These are phyloP conservation scores for Parnassius apollo DNA, from an alignment of 2,888 invertebrate genomes.

Conservation along the genomic window DNA sequence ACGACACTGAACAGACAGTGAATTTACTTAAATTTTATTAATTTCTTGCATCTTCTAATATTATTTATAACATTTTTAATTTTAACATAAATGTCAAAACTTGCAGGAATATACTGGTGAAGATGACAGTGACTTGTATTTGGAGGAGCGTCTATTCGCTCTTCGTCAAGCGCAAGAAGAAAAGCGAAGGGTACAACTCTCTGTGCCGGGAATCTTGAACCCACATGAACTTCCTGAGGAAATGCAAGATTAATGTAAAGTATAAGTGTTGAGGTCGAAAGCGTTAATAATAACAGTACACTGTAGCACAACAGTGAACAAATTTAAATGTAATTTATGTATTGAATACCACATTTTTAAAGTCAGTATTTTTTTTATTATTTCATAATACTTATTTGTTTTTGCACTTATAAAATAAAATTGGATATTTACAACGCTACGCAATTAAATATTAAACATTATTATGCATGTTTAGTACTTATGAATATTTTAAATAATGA, in stretches of 20 bases:
- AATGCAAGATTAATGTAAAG: conserved; percentile 89
- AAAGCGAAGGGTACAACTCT: conserved; percentile 94
- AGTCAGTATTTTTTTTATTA: conserved; percentile 17
- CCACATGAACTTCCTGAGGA: conserved; percentile 97
- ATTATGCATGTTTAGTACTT: background rate
- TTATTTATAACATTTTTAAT: no score
- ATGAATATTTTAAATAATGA: background rate
- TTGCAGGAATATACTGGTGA: conserved; percentile 98
- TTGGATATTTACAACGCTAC: background rate
- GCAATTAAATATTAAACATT: background rate
- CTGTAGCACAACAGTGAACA: conserved; percentile 29
- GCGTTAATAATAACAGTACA: conserved; percentile 46
- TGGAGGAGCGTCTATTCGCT: conserved; percentile 97
- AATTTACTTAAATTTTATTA: no score
- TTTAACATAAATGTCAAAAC: no score
- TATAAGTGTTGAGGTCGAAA: conserved; percentile 31
- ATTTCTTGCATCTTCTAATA: no score
- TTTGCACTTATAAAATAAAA: conserved; percentile 6
- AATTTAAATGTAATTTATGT: conserved; percentile 9
- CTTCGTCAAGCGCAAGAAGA: conserved; percentile 95
- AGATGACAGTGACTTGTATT: conserved; percentile 97
- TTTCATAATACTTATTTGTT: conserved; percentile 13
- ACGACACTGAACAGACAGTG: no score
- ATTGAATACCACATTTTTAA: conserved; percentile 3
- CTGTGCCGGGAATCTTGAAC: conserved; percentile 97